Evolutionary conservation across 2,888 invertebrate species (phyloP).

Genomic region (Ormyrus pomaceus): DNA sequence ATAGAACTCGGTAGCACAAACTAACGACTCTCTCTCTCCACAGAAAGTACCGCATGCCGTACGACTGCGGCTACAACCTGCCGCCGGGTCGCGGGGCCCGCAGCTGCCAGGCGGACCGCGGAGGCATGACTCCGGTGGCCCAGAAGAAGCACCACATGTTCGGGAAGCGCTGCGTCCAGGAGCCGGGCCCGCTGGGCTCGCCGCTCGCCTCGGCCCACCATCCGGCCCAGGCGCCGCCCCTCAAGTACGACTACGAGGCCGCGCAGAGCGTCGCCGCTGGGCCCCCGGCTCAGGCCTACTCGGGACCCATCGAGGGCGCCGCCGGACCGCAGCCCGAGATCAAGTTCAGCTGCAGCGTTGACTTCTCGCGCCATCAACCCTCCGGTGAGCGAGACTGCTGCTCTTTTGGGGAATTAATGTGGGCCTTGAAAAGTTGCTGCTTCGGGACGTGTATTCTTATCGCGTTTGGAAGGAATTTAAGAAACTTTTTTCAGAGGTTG

Average conservation of each 20-base stretch:
- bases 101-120: constrained; percentile 17
- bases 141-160: constrained; percentile 97
- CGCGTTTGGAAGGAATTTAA: too few relatives aligned
- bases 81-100: constrained; percentile 5
- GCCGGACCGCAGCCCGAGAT: constrained; percentile 78
- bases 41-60: constrained; percentile 83
- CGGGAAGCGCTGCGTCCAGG: constrained; percentile 91
- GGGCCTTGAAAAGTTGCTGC: too few relatives aligned
- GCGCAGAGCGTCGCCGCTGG: constrained; percentile 68
- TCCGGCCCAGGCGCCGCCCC: constrained; percentile 62
- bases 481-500: too few relatives aligned
- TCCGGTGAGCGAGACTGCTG: constrained; percentile 60
- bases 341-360: constrained; percentile 84
- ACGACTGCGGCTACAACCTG: constrained; percentile 82
- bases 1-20: too few relatives aligned
- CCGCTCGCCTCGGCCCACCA: constrained; percentile 19
- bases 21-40: constrained; percentile 54
- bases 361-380: constrained; percentile 78
- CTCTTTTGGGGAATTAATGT: too few relatives aligned
- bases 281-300: constrained; percentile 74
- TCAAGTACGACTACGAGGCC: constrained; percentile 80
- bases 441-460: too few relatives aligned
- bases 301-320: constrained; percentile 76
- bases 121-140: constrained; percentile 79
- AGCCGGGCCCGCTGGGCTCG: constrained; percentile 65